A percentile compares a stretch with the other conserved stretches of the same genome.
These are phyloP conservation scores for Tangara arthus DNA, from an alignment of 2,797 vertebrate genomes.

Conservation along the genomic window DNA sequence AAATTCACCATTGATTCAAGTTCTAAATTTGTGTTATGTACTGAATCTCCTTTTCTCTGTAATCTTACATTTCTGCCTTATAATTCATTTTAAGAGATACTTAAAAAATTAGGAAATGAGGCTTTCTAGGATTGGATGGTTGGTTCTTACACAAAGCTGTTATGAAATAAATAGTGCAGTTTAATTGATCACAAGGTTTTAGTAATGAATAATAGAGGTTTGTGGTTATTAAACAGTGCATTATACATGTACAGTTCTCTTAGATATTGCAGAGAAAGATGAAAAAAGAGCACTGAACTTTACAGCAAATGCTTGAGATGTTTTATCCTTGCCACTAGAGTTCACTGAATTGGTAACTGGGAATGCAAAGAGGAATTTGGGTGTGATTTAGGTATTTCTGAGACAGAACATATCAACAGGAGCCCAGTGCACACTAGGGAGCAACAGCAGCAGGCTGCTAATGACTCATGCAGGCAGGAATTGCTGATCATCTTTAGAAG, in stretches of 20 bases:
- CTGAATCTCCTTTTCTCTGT: not conserved
- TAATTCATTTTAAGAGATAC: not conserved
- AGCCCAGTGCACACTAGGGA: rapidly evolving
- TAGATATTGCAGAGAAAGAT: not conserved
- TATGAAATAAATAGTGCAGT: not conserved
- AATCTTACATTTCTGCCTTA: not conserved
- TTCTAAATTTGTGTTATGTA: not conserved
- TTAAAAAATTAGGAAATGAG: not conserved
- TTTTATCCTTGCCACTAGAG: not conserved
- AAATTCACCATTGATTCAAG: not conserved
- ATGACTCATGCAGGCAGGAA: not conserved
- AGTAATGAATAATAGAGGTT: not conserved
- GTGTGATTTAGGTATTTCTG: not conserved
- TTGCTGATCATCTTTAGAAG: not conserved
- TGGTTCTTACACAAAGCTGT: not conserved
- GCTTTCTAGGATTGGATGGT: not conserved
- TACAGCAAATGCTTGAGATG: not conserved
- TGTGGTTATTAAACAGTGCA: not conserved
- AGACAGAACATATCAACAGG: rapidly evolving
- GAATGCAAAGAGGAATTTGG: not conserved
- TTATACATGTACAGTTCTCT: rapidly evolving
- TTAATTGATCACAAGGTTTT: not conserved
- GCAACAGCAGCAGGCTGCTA: not conserved
- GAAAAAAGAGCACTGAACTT: not conserved
- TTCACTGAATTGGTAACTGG: not conserved